phyloP scores from a whole-genome alignment of 2,797 vertebrate species.

The Gambelia wislizenii region DNA sequence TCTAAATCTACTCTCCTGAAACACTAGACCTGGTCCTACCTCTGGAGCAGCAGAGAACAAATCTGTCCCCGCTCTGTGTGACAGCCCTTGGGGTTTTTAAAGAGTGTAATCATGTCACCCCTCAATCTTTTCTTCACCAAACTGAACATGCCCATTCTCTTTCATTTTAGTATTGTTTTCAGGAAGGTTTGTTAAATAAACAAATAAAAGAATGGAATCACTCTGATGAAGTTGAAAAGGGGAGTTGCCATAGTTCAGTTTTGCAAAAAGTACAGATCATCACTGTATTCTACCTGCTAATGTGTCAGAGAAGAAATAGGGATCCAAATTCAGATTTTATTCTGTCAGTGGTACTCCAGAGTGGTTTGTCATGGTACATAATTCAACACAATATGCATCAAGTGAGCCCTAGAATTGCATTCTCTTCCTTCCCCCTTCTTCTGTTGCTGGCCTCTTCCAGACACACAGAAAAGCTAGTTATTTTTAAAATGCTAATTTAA shows the following conservation, averaged over 20 bases:
- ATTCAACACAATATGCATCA: background rate
- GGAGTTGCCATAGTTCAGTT: constrained; percentile 1
- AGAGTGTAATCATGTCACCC: too few species aligned
- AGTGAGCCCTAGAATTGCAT: background rate
- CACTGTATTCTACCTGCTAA: background rate
- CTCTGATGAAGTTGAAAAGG: constrained; percentile 3
- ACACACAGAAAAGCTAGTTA: too few species aligned
- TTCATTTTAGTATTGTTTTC: background rate
- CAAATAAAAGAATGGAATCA: background rate
- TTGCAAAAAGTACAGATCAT: background rate
- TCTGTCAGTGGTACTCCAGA: background rate
- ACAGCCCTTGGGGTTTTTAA: too few species aligned
- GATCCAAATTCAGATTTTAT: background rate
- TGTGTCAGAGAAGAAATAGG: background rate
- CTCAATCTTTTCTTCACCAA: too few species aligned
- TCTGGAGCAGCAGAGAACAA: too few species aligned
- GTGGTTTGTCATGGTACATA: background rate
- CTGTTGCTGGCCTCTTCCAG: accelerated
- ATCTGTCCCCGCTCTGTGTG: too few species aligned
- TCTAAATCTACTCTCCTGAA: too few species aligned
- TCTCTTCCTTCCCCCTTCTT: background rate
- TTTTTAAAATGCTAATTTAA: too few species aligned
- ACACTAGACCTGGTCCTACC: too few species aligned
- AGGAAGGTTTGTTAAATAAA: background rate
- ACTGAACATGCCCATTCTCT: background rate